Evolutionary conservation across 1,140 invertebrate species (phyloP).

Genomic region (Theocolax elegans): DNA sequence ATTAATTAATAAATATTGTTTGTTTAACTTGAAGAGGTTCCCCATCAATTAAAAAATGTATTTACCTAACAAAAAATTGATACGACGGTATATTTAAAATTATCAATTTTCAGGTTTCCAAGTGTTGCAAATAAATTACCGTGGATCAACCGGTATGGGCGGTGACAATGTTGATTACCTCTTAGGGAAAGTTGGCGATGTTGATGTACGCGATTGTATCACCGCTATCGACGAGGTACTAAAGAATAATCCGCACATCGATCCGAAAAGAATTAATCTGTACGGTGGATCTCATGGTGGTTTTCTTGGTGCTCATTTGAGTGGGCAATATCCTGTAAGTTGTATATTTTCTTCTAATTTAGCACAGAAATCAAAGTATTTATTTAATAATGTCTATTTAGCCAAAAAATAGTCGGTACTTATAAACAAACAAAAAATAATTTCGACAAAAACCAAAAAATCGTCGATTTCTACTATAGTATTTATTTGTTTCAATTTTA

Average conservation of each 20-base stretch:
- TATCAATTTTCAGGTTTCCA: slow-evolving; percentile 74
- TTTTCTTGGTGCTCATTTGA: slow-evolving; percentile 87
- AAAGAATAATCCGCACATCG: slow-evolving; percentile 68
- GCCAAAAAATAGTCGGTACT: too few species aligned
- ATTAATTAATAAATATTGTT: too few species aligned
- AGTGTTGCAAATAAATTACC: slow-evolving; percentile 84
- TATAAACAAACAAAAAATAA: too few species aligned
- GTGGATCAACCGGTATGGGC: slow-evolving; percentile 88
- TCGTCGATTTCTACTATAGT: too few species aligned
- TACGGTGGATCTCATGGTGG: slow-evolving; percentile 93
- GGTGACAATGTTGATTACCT: slow-evolving; percentile 79
- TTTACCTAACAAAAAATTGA: too few species aligned
- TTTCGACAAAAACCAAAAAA: too few species aligned
- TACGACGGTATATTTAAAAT: too few species aligned
- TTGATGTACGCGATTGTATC: slow-evolving; percentile 86
- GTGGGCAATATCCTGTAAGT: slow-evolving; percentile 84
- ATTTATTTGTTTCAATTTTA: too few species aligned
- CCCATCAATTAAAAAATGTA: too few species aligned
- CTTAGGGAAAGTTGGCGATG: slow-evolving; percentile 78
- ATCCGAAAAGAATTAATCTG: slow-evolving; percentile 70
- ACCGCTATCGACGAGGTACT: slow-evolving; percentile 71
- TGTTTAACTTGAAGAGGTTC: too few species aligned
- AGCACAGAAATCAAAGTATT: too few species aligned
- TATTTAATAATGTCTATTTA: too few species aligned
- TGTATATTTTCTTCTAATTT: neutral